A percentile compares a stretch with the other conserved stretches of the same genome.
These are phyloP conservation scores for Synanthedon andrenaeformis DNA, from an alignment of 2,888 invertebrate genomes.

Conservation along the genomic window DNA sequence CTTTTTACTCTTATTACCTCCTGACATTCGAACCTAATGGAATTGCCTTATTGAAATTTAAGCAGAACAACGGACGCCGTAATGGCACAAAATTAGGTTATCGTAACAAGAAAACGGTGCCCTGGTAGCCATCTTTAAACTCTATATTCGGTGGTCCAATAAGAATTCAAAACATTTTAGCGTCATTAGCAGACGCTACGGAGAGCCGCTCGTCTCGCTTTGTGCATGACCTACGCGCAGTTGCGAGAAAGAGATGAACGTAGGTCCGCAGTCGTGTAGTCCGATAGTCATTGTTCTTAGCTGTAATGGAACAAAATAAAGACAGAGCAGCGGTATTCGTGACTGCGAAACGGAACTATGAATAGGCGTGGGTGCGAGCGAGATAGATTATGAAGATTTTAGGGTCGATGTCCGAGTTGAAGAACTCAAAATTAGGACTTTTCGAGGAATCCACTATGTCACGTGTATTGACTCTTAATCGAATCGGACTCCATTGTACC, in stretches of 20 bases:
- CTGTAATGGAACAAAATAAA: conserved; percentile 68
- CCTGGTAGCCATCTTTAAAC: conserved; percentile 64
- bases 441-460: conserved; percentile 36
- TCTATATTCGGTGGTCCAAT: conserved; percentile 48
- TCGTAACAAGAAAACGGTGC: conserved; percentile 62
- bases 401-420: conserved; percentile 66
- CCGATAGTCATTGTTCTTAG: conserved; percentile 67
- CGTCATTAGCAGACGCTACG: conserved; percentile 18
- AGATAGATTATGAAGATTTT: conserved; percentile 52
- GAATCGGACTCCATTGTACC: too few relatives aligned
- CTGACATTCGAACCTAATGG: conserved; percentile 66
- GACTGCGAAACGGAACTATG: conserved; percentile 55
- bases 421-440: conserved; percentile 61
- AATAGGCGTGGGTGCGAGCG: conserved; percentile 29
- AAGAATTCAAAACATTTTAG: conserved; percentile 60
- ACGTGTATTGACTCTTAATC: too few relatives aligned
- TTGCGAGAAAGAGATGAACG: conserved; percentile 45
- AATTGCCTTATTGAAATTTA: conserved; percentile 60
- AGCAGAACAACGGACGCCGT: conserved; percentile 52
- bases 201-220: conserved; percentile 43
- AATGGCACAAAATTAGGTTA: conserved; percentile 66
- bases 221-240: conserved; percentile 8
- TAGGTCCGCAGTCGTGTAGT: conserved; percentile 46
- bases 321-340: conserved; percentile 68
- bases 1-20: conserved; percentile 59